Percentiles rank a stretch among this genome's conserved stretches.
Conservation (phyloP, 2,888 invertebrate species). For the Epirrhoe tristata region DNA sequence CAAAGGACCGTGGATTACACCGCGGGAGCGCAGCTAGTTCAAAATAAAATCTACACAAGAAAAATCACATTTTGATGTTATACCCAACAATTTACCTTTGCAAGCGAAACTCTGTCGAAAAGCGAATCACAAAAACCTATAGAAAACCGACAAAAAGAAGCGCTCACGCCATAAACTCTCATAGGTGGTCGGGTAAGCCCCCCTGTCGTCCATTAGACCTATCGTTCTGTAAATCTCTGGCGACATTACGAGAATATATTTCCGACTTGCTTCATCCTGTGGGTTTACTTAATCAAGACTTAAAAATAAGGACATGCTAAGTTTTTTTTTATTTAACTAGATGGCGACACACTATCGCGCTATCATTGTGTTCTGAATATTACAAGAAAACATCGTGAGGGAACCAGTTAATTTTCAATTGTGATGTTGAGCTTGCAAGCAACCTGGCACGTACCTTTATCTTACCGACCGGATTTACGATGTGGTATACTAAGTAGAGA, state of each 20-base stretch:
- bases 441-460: too few relatives aligned
- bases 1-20: too few relatives aligned
- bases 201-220: conserved; percentile 57
- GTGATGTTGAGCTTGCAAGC: too few relatives aligned
- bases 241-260: conserved; percentile 58
- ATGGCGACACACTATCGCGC: too few relatives aligned
- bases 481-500: too few relatives aligned
- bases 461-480: too few relatives aligned
- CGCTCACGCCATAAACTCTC: conserved; percentile 38
- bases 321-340: too few relatives aligned
- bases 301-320: neutral
- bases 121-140: conserved; percentile 7
- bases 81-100: neutral
- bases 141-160: conserved; percentile 34
- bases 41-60: too few relatives aligned
- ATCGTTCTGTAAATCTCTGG: conserved; percentile 61
- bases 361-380: too few relatives aligned
- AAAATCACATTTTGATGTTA: neutral
- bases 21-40: too few relatives aligned
- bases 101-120: neutral
- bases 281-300: neutral
- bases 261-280: conserved; percentile 24
- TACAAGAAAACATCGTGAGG: too few relatives aligned
- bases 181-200: conserved; percentile 42
- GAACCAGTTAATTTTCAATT: too few relatives aligned